These are phyloP conservation scores for Ceuthmochares aereus DNA, from an alignment of 2,113 vertebrate species.

Conservation along the genomic window DNA sequence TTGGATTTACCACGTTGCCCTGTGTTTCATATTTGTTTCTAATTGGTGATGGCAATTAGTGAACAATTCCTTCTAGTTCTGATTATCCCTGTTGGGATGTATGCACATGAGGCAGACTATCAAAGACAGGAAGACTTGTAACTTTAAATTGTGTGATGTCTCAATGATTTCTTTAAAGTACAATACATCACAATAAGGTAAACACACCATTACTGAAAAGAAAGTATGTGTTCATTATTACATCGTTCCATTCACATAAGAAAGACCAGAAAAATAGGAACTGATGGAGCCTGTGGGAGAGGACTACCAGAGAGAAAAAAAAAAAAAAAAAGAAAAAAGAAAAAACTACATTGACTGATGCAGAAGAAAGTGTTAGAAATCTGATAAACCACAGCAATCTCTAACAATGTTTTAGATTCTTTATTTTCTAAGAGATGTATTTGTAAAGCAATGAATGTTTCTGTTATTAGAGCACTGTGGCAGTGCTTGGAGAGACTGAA, in stretches of 20 bases:
- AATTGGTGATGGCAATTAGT: constrained; percentile 21
- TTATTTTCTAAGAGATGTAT: not conserved
- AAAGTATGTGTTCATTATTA: not conserved
- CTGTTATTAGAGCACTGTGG: accelerated
- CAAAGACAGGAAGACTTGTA: not conserved
- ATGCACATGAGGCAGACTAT: not conserved
- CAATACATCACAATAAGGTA: not conserved
- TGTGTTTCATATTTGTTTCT: not conserved
- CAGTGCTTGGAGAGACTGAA: accelerated
- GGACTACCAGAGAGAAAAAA: not conserved
- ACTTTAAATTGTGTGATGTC: not conserved
- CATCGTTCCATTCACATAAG: accelerated
- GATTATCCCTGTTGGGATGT: not conserved
- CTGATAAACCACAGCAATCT: not conserved
- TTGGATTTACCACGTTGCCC: not conserved
- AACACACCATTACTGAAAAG: not conserved
- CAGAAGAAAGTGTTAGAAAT: accelerated
- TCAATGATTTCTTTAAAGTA: not conserved
- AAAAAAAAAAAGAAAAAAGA: no score
- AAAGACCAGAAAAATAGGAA: not conserved
- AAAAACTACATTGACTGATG: not conserved
- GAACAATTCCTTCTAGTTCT: not conserved
- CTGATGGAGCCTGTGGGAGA: not conserved
- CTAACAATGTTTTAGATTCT: not conserved
- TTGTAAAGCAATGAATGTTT: not conserved